Evolutionary conservation across 2,797 vertebrate genomes (phyloP).

Genomic region (Esox masquinongy): DNA sequence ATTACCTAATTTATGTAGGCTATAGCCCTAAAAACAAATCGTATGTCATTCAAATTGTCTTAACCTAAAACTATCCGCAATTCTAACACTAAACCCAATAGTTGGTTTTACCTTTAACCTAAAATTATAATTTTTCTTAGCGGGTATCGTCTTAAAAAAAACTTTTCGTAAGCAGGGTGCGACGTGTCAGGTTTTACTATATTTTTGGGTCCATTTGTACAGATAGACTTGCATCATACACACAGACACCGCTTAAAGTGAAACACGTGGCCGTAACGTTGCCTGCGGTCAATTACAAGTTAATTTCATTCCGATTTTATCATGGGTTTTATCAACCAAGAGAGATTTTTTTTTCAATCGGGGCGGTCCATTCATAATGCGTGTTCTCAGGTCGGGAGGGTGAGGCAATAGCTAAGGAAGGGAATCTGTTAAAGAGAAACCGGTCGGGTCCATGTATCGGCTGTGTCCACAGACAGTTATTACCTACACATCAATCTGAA

Average conservation of each 20-base stretch:
- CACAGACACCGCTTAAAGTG: not conserved
- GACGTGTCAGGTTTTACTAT: too few relatives aligned
- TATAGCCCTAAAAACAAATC: too few relatives aligned
- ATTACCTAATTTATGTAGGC: too few relatives aligned
- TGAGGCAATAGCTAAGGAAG: not conserved
- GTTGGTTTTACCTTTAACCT: too few relatives aligned
- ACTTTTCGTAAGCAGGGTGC: too few relatives aligned
- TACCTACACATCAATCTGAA: not conserved
- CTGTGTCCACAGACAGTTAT: not conserved
- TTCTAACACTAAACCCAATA: too few relatives aligned
- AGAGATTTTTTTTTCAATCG: conserved; percentile 36
- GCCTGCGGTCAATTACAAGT: not conserved
- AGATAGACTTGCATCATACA: too few relatives aligned
- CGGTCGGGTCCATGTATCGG: not conserved
- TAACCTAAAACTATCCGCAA: too few relatives aligned
- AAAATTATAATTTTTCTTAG: too few relatives aligned
- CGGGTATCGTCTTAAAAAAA: too few relatives aligned
- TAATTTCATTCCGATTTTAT: not conserved
- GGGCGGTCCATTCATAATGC: conserved; percentile 34
- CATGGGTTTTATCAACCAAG: not conserved
- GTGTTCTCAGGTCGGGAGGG: not conserved
- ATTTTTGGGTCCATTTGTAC: too few relatives aligned
- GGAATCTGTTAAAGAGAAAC: not conserved
- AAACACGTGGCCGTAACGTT: not conserved
- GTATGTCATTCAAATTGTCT: too few relatives aligned